Conservation (phyloP, 2,113 vertebrate genomes). For the Rhynchomys soricoides region DNA sequence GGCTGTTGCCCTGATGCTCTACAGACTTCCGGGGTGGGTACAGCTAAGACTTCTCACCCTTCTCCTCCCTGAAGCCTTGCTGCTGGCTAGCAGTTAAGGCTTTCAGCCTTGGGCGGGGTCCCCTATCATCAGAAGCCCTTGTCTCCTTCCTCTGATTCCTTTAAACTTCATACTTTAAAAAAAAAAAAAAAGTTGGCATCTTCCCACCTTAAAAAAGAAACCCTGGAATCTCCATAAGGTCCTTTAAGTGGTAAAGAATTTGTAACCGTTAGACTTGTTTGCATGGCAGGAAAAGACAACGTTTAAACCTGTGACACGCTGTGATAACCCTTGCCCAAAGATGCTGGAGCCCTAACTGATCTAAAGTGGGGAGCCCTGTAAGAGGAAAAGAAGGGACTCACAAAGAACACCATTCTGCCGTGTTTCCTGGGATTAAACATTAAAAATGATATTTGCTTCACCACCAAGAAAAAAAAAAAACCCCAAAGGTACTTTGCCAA, state of each 20-base stretch:
- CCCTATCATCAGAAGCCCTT: constrained; percentile 35
- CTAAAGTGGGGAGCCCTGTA: background rate
- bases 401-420: constrained; percentile 26
- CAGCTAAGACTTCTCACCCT: constrained; percentile 57
- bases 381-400: constrained; percentile 30
- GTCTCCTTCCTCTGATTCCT: constrained; percentile 38
- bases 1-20: background rate
- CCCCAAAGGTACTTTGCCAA: constrained; percentile 53
- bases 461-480: background rate
- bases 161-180: constrained; percentile 55
- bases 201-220: constrained; percentile 49
- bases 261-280: constrained; percentile 57
- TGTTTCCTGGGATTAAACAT: constrained; percentile 58
- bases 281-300: constrained; percentile 41
- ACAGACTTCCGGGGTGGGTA: background rate
- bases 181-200: constrained; percentile 53
- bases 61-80: background rate
- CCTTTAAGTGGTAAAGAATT: constrained; percentile 58
- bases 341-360: constrained; percentile 46
- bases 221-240: constrained; percentile 76
- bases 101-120: background rate
- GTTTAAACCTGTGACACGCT: constrained; percentile 56
- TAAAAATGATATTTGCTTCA: constrained; percentile 72
- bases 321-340: constrained; percentile 66
- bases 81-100: background rate